Evolutionary conservation across 2,797 vertebrate genomes (phyloP).

Genomic region (Sitta carolinensis): DNA sequence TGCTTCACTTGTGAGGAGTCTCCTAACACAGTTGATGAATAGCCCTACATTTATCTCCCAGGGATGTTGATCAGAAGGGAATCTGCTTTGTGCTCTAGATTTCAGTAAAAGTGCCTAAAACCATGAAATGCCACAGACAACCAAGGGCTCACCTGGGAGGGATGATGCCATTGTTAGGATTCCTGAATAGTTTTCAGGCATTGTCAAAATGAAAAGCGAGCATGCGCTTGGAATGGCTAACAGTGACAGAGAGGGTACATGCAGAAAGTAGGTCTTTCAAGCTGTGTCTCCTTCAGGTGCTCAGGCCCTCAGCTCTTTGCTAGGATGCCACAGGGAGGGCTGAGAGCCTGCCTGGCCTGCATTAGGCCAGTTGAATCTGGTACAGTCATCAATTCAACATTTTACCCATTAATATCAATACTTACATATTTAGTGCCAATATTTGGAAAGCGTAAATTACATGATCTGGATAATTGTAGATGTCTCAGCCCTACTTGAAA

Average conservation of each 20-base stretch:
- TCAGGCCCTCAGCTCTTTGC: background rate
- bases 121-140: background rate
- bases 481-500: background rate
- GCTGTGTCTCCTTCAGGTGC: background rate
- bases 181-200: slow-evolving; percentile 14
- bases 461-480: background rate
- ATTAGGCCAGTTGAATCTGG: background rate
- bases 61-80: background rate
- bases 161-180: background rate
- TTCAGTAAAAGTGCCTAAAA: slow-evolving; percentile 35
- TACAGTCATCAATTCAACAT: background rate
- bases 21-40: slow-evolving; percentile 21
- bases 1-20: background rate
- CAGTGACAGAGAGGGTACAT: background rate
- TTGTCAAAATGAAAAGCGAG: background rate
- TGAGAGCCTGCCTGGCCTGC: background rate
- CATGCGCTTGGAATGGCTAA: background rate
- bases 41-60: slow-evolving; percentile 37
- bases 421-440: background rate
- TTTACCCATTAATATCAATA: background rate
- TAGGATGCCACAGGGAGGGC: background rate
- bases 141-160: background rate
- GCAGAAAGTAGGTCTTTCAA: background rate
- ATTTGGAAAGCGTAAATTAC: background rate
- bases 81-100: background rate